phyloP scores from a whole-genome alignment of 2,888 invertebrate genomes.

The Apotomis betuletana region DNA sequence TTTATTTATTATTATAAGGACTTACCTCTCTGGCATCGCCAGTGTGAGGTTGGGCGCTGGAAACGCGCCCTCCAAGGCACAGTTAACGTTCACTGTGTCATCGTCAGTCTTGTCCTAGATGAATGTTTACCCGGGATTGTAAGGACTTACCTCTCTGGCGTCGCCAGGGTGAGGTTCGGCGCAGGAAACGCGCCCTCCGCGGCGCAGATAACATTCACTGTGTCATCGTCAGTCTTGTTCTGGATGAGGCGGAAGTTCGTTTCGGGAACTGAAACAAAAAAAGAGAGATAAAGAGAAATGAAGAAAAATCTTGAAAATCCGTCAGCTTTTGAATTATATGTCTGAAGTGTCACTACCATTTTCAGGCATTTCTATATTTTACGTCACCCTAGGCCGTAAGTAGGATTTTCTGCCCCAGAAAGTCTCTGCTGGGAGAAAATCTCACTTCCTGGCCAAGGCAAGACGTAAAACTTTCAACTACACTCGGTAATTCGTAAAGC shows the following conservation, averaged over 20 bases:
- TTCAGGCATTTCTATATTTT: no score
- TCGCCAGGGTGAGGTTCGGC: slow-evolving; percentile 80
- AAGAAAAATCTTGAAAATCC: no score
- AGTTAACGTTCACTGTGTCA: slow-evolving; percentile 80
- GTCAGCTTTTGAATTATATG: no score
- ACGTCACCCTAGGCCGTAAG: no score
- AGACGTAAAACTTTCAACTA: no score
- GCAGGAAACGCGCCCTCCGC: slow-evolving; percentile 83
- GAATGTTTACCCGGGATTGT: slow-evolving; percentile 44
- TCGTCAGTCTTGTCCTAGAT: slow-evolving; percentile 81
- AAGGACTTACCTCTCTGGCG: slow-evolving; percentile 72
- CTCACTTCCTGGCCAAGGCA: no score
- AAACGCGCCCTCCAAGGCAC: slow-evolving; percentile 81
- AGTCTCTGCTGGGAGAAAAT: no score
- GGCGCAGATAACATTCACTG: slow-evolving; percentile 81
- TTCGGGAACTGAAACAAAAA: slow-evolving; percentile 74
- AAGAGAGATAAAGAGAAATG: background rate
- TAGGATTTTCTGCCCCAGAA: no score
- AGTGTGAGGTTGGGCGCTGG: slow-evolving; percentile 82
- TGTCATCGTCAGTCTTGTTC: slow-evolving; percentile 80
- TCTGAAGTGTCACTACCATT: no score
- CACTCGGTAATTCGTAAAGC: no score
- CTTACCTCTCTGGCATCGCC: slow-evolving; percentile 75
- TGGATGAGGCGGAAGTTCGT: slow-evolving; percentile 80
- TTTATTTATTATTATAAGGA: no score